Evolutionary conservation across 2,888 invertebrate species (phyloP), one percentile per base, ranked within the genome.

Genomic region (Erebia ligea): DNA sequence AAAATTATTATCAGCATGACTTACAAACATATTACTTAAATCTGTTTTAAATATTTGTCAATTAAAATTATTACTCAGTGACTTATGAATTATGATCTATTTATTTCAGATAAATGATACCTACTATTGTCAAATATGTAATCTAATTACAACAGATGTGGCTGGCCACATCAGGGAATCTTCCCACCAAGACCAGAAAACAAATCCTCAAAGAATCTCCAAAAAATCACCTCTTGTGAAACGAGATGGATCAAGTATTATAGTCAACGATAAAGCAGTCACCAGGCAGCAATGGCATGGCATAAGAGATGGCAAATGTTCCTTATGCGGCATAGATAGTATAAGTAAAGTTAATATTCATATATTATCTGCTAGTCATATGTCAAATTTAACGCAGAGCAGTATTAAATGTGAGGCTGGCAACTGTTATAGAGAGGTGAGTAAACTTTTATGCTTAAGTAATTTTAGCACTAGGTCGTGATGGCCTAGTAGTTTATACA

Each of bases 51-150:
- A n/a, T n/a, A n/a, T n/a, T n/a, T n/a, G n/a, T n/a, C n/a, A n/a
- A n/a, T n/a, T n/a, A n/a, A n/a, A n/a, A n/a, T n/a, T n/a, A n/a
- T n/a, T n/a, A n/a, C n/a, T n/a, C 21, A 21, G 21, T 2, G 21
- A 21, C 21, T 21, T 21, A n/a, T 21, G 2, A 21, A 21, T 1
- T 3, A 25, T 3, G 5, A 34, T 34, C 34, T 42, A 73, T 69
- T n/a, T 13, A 48, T 86, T 84, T 67, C 81, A 90, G 90, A 69
- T 88, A 6, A 76, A 73, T 15, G 76, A 78, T 1, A 52, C 75
- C 10, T 87, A 78, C 73, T 90, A 88, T 74, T 90, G 90, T 70
- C 83, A 83, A 75, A 57, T 79, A 19, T 90, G 90, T 69, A 90
- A 88, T 71, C 69, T 83, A 5, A 40, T 75, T 2, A 57, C 74